Evolutionary conservation across 2,797 vertebrate species (phyloP).

Genomic region (Macropodus opercularis): DNA sequence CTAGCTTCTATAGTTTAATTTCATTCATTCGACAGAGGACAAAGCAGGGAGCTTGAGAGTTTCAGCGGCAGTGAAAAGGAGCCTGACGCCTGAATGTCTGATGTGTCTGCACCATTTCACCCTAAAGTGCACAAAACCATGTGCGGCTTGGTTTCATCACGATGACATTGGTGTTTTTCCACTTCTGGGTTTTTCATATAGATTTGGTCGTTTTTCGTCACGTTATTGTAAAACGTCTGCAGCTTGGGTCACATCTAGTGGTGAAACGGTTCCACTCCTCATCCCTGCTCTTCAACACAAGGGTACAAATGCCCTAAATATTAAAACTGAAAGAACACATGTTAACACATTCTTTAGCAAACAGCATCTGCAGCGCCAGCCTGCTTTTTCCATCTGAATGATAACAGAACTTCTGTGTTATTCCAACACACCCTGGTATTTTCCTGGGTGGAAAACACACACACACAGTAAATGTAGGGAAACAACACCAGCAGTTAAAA

Average conservation of each 20-base stretch:
- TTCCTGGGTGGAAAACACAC: not conserved
- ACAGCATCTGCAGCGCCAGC: not conserved
- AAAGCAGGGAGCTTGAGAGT: slow-evolving; percentile 61
- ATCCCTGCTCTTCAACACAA: no score
- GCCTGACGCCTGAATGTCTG: slow-evolving; percentile 75
- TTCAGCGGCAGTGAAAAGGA: slow-evolving; percentile 52
- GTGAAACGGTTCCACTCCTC: no score
- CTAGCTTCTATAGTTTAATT: slow-evolving; percentile 59
- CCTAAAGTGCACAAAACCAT: not conserved
- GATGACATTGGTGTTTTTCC: not conserved
- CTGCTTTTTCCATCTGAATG: not conserved
- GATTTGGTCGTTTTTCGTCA: not conserved
- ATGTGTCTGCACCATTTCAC: slow-evolving; percentile 36
- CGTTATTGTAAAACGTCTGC: no score
- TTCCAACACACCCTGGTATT: not conserved
- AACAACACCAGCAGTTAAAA: not conserved
- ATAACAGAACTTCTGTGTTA: not conserved
- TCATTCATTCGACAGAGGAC: slow-evolving; percentile 65
- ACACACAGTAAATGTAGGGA: not conserved
- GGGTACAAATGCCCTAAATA: no score
- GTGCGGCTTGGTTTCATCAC: not conserved
- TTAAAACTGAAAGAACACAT: no score
- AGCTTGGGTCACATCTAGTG: no score
- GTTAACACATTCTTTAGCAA: no score
- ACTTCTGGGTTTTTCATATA: not conserved